Conservation (phyloP, 2,888 invertebrate genomes). For the Drosophila pegasa region DNA sequence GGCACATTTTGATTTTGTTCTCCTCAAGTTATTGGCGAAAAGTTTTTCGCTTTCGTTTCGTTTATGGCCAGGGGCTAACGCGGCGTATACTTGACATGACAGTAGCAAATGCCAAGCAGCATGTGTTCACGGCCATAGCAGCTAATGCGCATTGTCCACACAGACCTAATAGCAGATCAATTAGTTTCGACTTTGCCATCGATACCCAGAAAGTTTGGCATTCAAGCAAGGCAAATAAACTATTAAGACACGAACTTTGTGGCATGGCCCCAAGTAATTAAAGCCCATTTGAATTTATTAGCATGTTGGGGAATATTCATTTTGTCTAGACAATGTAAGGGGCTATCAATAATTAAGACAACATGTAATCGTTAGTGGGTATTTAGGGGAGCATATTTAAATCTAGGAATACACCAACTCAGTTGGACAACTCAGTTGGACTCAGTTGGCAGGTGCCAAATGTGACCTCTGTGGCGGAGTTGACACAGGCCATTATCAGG, state of each 20-base stretch:
- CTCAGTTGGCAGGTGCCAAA: too few relatives aligned
- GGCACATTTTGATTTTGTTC: constrained; percentile 64
- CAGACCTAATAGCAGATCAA: constrained; percentile 63
- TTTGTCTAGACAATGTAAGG: background rate
- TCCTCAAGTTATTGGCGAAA: constrained; percentile 49
- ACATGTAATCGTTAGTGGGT: too few relatives aligned
- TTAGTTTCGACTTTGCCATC: constrained; percentile 38
- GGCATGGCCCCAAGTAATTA: background rate
- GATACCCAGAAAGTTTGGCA: constrained; percentile 11
- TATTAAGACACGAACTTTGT: constrained; percentile 8
- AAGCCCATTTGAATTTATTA: constrained; percentile 7
- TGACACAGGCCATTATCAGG: too few relatives aligned
- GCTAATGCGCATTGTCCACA: constrained; percentile 36
- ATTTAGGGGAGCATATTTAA: background rate
- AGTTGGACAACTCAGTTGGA: too few relatives aligned
- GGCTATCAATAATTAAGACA: background rate
- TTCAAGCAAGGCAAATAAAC: constrained; percentile 3
- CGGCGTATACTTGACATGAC: constrained; percentile 54
- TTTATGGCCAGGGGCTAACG: constrained; percentile 47
- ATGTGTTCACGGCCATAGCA: constrained; percentile 31
- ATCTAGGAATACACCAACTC: too few relatives aligned
- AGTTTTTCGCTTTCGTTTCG: constrained; percentile 50
- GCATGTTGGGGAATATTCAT: background rate
- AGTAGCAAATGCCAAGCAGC: constrained; percentile 30
- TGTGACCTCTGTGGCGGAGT: too few relatives aligned